Evolutionary conservation across 1,140 invertebrate genomes (phyloP).

Genomic region (Bombyx mandarina): DNA sequence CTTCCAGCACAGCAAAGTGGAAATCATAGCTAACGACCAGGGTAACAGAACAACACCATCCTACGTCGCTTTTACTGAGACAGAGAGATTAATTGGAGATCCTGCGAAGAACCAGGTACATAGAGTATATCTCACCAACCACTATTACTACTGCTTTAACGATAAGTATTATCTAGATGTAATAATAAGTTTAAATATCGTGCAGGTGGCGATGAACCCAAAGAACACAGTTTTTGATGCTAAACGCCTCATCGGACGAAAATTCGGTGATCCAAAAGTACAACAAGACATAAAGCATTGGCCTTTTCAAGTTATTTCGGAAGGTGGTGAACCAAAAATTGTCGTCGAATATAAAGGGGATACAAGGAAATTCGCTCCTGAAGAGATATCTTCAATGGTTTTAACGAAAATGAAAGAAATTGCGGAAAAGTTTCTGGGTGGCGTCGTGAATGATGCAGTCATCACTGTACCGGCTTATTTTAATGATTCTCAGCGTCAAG

Average conservation of each 20-base stretch:
- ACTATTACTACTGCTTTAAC: no score
- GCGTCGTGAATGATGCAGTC: slow-evolving; percentile 76
- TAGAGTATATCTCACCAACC: no score
- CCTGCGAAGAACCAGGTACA: slow-evolving; percentile 75
- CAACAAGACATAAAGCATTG: slow-evolving; percentile 85
- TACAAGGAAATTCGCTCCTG: slow-evolving; percentile 82
- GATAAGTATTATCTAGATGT: no score
- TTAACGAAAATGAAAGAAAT: slow-evolving; percentile 83
- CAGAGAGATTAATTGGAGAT: slow-evolving; percentile 90
- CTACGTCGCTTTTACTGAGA: slow-evolving; percentile 93
- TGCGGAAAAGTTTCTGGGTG: slow-evolving; percentile 73
- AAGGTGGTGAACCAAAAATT: slow-evolving; percentile 80
- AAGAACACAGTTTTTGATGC: slow-evolving; percentile 89
- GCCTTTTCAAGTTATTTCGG: slow-evolving; percentile 82
- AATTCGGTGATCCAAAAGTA: slow-evolving; percentile 82
- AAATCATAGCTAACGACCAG: slow-evolving; percentile 94
- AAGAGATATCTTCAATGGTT: slow-evolving; percentile 92
- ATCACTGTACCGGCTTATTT: slow-evolving; percentile 81
- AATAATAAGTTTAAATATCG: no score
- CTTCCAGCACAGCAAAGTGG: slow-evolving; percentile 87
- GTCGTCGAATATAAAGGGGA: slow-evolving; percentile 85
- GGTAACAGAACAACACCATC: slow-evolving; percentile 92
- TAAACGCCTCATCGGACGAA: slow-evolving; percentile 84
- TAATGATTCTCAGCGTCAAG: slow-evolving; percentile 77
- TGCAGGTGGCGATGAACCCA: slow-evolving; percentile 84